Conservation (phyloP, 2,888 invertebrate species). For the Morinoia aosen region DNA sequence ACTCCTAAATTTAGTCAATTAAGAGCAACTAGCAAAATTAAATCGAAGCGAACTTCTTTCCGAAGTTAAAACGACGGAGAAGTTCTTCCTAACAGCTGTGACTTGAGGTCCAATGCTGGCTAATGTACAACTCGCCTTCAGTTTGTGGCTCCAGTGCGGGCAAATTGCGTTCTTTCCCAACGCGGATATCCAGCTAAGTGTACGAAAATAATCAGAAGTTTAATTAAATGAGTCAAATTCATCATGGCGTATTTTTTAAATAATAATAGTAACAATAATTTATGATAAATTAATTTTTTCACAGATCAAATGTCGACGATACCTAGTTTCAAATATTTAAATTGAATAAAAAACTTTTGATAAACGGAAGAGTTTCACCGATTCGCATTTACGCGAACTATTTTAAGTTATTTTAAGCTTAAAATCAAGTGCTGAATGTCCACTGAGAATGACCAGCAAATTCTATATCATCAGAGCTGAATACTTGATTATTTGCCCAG, state of each 20-base stretch:
- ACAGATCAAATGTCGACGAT: too few relatives aligned
- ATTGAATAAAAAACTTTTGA: too few relatives aligned
- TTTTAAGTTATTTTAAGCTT: too few relatives aligned
- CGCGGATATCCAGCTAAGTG: background rate
- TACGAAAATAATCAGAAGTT: background rate
- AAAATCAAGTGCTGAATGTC: too few relatives aligned
- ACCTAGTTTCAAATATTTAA: too few relatives aligned
- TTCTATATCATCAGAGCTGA: too few relatives aligned
- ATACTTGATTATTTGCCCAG: too few relatives aligned
- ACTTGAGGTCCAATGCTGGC: background rate
- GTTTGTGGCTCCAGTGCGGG: background rate
- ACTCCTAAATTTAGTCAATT: background rate
- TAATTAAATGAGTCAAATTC: background rate
- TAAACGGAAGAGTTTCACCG: too few relatives aligned
- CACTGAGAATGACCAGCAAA: too few relatives aligned
- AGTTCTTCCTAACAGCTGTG: background rate
- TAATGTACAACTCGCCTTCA: background rate
- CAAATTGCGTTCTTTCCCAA: background rate
- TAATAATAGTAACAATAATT: too few relatives aligned
- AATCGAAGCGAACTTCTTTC: background rate
- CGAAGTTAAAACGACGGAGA: background rate
- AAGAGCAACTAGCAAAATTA: conserved; percentile 23
- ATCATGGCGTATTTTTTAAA: background rate
- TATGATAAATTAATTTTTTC: too few relatives aligned
- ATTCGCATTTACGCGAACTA: too few relatives aligned